These are phyloP conservation scores for Hyperopisus bebe DNA, from an alignment of 2,113 vertebrate genomes.

Conservation along the genomic window DNA sequence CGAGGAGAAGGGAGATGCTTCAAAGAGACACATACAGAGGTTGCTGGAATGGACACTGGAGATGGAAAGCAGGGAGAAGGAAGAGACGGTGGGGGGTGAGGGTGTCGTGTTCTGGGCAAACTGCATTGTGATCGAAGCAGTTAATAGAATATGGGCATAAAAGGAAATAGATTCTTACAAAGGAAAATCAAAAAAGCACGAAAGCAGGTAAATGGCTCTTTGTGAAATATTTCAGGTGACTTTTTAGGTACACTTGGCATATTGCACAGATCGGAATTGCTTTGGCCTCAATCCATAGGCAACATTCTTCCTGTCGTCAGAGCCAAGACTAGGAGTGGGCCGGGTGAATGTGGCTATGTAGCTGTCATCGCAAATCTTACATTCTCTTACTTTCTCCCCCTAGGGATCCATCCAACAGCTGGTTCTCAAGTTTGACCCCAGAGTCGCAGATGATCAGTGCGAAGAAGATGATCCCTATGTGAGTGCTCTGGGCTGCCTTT, in stretches of 20 bases:
- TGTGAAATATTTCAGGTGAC: background rate
- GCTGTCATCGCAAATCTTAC: background rate
- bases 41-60: background rate
- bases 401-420: slow-evolving; percentile 91
- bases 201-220: background rate
- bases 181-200: background rate
- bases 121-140: background rate
- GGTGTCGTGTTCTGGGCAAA: background rate
- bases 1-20: background rate
- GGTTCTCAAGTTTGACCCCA: slow-evolving; percentile 70
- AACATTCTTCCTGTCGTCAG: slow-evolving; percentile 10
- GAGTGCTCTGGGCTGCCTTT: slow-evolving; percentile 47
- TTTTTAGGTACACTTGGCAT: background rate
- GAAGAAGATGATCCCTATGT: slow-evolving; percentile 88
- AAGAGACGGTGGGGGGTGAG: background rate
- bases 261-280: background rate
- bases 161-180: background rate
- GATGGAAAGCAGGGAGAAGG: background rate
- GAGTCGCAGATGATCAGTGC: slow-evolving; percentile 73
- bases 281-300: background rate
- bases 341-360: background rate
- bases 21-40: background rate
- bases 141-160: background rate
- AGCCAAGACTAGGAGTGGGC: background rate
- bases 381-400: slow-evolving; percentile 25